Base-by-base conservation (phyloP, 2,113 vertebrate genomes). In the Alligator sinensis region DNA sequence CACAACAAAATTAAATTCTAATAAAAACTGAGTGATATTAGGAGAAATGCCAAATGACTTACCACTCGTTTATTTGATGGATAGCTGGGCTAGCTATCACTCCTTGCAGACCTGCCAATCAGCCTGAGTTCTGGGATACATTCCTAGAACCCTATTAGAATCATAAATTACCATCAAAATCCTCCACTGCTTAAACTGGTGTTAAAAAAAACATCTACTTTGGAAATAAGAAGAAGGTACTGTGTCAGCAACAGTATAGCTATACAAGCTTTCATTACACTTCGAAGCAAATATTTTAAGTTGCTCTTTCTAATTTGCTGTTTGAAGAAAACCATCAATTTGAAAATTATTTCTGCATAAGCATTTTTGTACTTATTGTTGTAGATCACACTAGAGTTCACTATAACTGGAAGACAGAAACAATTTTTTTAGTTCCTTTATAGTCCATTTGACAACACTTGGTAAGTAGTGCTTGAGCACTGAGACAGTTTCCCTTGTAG, bases 91-190 rank as follows among this genome's bases (percentile, higher is more conserved):
- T 58, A 94, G 80, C 76, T 92, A 86, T 83, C 0, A 5, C 85
- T 83, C 94, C 93, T 89, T 76, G 91, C 87, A 95, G 93, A 93
- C 28, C 79, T 97, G 94, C 86, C 95, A 94, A 82, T 97, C 96
- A 95, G 82, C 4, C 0, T 9, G 62, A 91, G 74, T 94, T 82
- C 90, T 94, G 54, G 57, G 80, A 82, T 88, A 58, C 83, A 76
- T 84, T 95, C 92, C 0, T 34, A 96, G 68, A 87, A 88, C 72
- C 84, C 76, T 61, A 34, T 86, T 64, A 88, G 88, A 86, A 93
- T 93, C 78, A 57, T 21, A 92, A 86, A 94, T 82, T 90, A 84
- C 72, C 93, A 84, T 89, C 0, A 1, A 66, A 92, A 55, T 47
- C 17, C 76, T 95, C 34, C 1, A 1, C 77, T 60, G 66, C 54